A percentile compares a stretch with the other conserved stretches of the same genome.
phyloP scores from a whole-genome alignment of 37 sponge, comb jelly and placozoan genomes.

The Theonella swinhoei region DNA sequence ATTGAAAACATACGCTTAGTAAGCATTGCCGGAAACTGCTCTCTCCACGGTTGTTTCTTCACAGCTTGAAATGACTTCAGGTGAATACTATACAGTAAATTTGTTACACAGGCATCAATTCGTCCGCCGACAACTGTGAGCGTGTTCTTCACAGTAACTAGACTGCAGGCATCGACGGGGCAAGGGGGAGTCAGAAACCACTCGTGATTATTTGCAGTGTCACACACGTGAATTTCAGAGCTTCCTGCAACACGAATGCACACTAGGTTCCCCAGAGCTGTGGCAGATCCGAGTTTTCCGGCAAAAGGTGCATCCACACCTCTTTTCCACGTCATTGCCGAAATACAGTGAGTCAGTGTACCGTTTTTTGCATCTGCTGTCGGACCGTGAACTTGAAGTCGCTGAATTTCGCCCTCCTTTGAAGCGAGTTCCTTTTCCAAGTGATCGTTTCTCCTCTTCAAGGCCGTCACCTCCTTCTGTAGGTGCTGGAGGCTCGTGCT shows the following conservation, averaged over 20 bases:
- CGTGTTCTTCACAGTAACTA: background rate
- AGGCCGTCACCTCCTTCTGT: background rate
- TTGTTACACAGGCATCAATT: background rate
- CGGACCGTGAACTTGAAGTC: too few relatives aligned
- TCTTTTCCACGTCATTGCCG: background rate
- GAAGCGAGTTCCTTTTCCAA: background rate
- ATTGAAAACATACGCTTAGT: conserved; percentile 13
- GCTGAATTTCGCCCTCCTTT: background rate
- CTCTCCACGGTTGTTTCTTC: background rate
- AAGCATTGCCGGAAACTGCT: conserved; percentile 1
- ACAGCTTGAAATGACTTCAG: background rate
- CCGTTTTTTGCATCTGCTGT: too few relatives aligned
- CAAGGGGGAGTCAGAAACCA: background rate
- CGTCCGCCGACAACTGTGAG: background rate
- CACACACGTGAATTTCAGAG: background rate
- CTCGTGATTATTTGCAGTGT: background rate
- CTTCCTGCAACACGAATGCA: background rate
- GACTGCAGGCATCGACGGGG: background rate
- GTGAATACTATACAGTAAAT: background rate
- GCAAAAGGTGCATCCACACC: background rate
- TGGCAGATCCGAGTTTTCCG: background rate
- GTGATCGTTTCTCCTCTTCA: background rate
- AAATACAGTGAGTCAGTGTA: too few relatives aligned
- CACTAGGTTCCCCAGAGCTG: background rate
- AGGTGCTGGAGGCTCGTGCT: background rate